Percentiles rank a stretch among this genome's conserved stretches.
Conservation (phyloP, 2,113 vertebrate genomes). For the Chaetodon trifascialis region DNA sequence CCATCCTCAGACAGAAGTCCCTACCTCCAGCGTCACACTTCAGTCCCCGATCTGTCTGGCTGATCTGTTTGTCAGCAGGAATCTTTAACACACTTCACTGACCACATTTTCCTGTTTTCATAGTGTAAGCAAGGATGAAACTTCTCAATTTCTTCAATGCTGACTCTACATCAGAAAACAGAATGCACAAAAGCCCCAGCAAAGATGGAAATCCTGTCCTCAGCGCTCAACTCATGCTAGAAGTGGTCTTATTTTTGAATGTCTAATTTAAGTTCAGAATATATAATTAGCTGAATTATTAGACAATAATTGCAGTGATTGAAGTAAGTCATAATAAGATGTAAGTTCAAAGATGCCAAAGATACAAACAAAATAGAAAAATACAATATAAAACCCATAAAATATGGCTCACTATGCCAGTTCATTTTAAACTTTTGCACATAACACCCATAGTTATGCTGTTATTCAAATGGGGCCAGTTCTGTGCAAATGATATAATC, state of each 20-base stretch:
- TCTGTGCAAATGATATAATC: not conserved
- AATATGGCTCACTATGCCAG: not conserved
- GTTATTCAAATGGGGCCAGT: not conserved
- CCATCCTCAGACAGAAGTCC: constrained; percentile 34
- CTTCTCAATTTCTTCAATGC: not conserved
- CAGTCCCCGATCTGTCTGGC: constrained; percentile 4
- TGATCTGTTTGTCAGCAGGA: constrained; percentile 31
- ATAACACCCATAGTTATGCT: not conserved
- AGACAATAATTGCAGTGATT: not conserved
- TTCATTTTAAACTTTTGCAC: not conserved
- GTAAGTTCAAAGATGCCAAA: not conserved
- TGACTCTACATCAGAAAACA: not conserved
- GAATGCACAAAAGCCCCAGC: not conserved
- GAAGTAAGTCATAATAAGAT: not conserved
- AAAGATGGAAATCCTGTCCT: not conserved
- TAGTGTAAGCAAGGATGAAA: not conserved
- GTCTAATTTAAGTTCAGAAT: not conserved
- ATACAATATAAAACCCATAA: not conserved
- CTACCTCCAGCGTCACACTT: constrained; percentile 15
- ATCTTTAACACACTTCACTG: constrained; percentile 2
- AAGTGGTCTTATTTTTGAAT: not conserved
- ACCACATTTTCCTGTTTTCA: constrained; percentile 19
- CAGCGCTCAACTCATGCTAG: not conserved
- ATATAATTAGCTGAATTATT: not conserved
- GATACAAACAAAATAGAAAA: not conserved